Percentiles rank a stretch among this genome's conserved stretches.
These are phyloP conservation scores for Cichladusa arquata DNA, from an alignment of 2,113 vertebrate genomes.

Conservation along the genomic window DNA sequence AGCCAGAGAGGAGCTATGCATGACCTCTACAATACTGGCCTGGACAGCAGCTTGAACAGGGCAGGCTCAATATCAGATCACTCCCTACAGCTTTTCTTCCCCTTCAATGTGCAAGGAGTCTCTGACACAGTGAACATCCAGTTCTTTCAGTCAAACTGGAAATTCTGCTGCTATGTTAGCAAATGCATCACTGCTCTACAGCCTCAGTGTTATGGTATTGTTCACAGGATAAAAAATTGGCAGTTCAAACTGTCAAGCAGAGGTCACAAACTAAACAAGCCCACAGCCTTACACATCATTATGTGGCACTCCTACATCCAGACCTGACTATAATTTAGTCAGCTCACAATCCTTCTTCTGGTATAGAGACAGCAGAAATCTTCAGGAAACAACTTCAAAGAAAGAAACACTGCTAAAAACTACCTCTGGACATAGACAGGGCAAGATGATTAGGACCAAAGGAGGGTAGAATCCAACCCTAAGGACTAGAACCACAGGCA, in stretches of 20 bases:
- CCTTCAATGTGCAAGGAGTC: not conserved
- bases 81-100: not conserved
- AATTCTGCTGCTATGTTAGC: not conserved
- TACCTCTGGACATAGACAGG: not conserved
- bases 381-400: not conserved
- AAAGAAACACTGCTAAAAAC: not conserved
- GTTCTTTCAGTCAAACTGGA: not conserved
- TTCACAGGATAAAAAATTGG: not conserved
- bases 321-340: not conserved
- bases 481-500: not conserved
- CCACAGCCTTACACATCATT: not conserved
- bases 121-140: not conserved
- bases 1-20: not conserved
- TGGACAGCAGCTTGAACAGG: not conserved
- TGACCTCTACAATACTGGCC: not conserved
- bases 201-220: not conserved
- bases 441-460: not conserved
- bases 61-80: not conserved
- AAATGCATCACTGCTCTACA: not conserved
- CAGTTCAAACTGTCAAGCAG: not conserved
- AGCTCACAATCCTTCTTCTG: not conserved
- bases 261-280: not conserved
- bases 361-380: not conserved
- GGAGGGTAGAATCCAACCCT: not conserved
- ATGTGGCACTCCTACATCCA: not conserved